Evolutionary conservation across 2,888 invertebrate genomes (phyloP).

Genomic region (Drosophila nr. medialis): DNA sequence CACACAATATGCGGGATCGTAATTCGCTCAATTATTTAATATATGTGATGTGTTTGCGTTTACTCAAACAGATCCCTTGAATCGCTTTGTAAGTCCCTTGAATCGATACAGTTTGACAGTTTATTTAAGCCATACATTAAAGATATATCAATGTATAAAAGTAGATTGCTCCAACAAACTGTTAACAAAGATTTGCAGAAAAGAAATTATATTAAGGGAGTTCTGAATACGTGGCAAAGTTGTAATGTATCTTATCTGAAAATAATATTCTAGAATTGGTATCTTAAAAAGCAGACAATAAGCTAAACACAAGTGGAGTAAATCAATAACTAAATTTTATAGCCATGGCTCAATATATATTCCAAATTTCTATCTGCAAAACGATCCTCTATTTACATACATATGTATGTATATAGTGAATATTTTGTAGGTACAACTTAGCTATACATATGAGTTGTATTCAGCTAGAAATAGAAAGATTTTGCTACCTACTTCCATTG

Average conservation of each 20-base stretch:
- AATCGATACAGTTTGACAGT: background rate
- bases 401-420: background rate
- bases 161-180: background rate
- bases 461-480: background rate
- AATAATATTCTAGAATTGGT: background rate
- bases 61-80: background rate
- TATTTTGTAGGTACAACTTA: background rate
- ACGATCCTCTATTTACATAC: background rate
- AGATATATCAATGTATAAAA: background rate
- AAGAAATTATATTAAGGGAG: background rate
- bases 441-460: slow-evolving; percentile 10
- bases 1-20: slow-evolving; percentile 15
- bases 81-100: too few relatives aligned
- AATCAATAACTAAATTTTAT: background rate
- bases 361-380: background rate
- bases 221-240: background rate
- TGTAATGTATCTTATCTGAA: background rate
- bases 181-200: background rate
- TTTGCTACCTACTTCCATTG: slow-evolving; percentile 31
- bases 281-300: background rate
- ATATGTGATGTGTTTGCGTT: background rate
- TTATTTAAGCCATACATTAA: background rate
- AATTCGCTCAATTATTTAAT: slow-evolving; percentile 5
- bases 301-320: background rate
- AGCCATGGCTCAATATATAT: background rate